A percentile compares a stretch with the other conserved stretches of the same genome.
Conservation (phyloP, 53 echinoderm and acorn worm species). For the Patiria pectinifera region DNA sequence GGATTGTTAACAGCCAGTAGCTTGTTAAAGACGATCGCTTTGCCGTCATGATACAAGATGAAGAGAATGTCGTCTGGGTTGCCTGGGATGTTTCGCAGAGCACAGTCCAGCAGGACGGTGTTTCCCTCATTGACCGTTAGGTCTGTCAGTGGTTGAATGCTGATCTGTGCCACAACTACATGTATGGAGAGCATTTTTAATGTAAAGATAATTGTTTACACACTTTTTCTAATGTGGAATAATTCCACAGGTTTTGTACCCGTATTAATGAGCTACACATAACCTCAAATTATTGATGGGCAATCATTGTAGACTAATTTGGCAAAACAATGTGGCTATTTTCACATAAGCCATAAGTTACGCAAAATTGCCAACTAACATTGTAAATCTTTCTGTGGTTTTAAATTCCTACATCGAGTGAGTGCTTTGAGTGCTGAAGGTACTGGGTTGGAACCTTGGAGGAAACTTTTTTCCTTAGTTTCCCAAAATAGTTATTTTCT, state of each 20-base stretch:
- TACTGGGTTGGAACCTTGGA: too few species aligned
- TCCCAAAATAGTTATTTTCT: too few species aligned
- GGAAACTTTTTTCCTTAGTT: too few species aligned
- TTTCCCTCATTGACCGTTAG: slow-evolving; percentile 7
- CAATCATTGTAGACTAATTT: too few species aligned
- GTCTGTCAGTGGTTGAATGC: not conserved
- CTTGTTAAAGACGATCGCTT: not conserved
- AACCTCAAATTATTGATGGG: too few species aligned
- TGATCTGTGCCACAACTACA: slow-evolving; percentile 1
- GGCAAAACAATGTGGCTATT: too few species aligned
- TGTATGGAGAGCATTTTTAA: not conserved
- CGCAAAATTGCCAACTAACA: too few species aligned
- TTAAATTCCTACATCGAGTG: too few species aligned
- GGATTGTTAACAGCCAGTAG: not conserved
- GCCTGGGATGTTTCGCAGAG: not conserved
- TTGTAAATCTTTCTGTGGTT: too few species aligned
- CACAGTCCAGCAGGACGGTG: slow-evolving; percentile 11
- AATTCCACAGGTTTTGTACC: not conserved
- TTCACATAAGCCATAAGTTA: too few species aligned
- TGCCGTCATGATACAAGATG: slow-evolving; percentile 15
- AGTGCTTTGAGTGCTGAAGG: too few species aligned
- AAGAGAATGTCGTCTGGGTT: not conserved
- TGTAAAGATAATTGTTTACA: not conserved
- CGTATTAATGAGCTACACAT: too few species aligned
- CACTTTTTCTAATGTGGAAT: not conserved